These are phyloP conservation scores for Diacarnus erythraeanus DNA, from an alignment of 37 sponge, comb jelly and placozoan species.

Conservation along the genomic window DNA sequence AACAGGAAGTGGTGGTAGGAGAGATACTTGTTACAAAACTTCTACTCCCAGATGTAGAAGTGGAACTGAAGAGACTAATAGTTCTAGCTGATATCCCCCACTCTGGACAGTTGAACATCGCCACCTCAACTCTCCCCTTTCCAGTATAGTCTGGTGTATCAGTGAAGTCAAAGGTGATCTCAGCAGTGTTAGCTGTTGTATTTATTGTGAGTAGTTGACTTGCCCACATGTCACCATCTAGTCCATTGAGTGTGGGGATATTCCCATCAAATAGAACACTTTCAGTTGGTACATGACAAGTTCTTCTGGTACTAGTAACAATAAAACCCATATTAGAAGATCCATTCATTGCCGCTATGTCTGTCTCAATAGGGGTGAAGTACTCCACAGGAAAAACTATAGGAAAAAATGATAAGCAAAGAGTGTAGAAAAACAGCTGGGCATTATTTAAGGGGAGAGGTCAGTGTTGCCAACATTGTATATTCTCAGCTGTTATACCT, in stretches of 20 bases:
- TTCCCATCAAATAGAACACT: neutral
- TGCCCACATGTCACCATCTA: neutral
- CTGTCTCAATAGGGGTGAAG: neutral
- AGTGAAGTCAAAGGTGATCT: neutral
- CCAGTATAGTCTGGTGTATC: neutral
- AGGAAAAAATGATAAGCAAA: too few species aligned
- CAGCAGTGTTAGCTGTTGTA: neutral
- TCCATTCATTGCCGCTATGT: neutral
- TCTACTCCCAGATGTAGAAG: neutral
- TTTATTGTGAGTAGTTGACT: neutral
- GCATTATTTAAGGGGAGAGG: too few species aligned
- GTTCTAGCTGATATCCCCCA: neutral
- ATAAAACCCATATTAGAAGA: neutral
- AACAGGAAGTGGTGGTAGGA: neutral
- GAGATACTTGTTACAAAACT: neutral
- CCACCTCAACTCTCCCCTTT: neutral
- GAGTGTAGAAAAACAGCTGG: too few species aligned
- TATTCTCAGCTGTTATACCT: too few species aligned
- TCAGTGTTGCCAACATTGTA: too few species aligned
- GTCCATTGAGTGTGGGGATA: neutral
- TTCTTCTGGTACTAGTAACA: neutral
- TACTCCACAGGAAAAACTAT: neutral
- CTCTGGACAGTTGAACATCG: neutral
- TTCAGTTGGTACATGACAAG: neutral
- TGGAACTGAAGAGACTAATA: neutral